Evolutionary conservation across 2,113 vertebrate genomes (phyloP).

Genomic region (Paedocypris sp.): DNA sequence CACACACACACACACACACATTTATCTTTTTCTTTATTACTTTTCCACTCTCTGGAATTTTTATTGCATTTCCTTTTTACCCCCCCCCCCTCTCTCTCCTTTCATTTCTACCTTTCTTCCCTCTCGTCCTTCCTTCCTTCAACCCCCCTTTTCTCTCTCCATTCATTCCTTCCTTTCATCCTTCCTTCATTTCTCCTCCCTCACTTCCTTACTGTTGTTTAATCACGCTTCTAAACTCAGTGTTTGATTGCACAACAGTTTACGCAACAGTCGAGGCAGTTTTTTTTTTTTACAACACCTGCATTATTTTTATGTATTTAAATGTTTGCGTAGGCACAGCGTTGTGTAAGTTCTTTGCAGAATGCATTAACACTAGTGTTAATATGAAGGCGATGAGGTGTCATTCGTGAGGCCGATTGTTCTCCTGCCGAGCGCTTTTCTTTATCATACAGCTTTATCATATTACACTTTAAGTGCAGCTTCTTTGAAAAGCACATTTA

Average conservation of each 20-base stretch:
- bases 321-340: background rate
- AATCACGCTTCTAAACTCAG: background rate
- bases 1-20: no score
- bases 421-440: background rate
- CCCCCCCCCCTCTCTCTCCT: no score
- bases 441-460: slow-evolving; percentile 15
- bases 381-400: background rate
- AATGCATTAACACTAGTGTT: background rate
- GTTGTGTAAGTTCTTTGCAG: background rate
- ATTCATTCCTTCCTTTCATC: no score
- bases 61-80: no score
- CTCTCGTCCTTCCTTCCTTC: no score
- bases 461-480: background rate
- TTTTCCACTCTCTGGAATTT: no score
- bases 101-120: no score
- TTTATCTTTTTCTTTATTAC: no score
- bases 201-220: no score
- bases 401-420: background rate
- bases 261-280: background rate
- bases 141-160: no score
- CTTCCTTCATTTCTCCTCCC: no score
- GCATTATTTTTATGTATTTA: background rate
- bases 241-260: slow-evolving; percentile 14
- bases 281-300: background rate
- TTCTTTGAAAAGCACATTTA: background rate